phyloP scores from a whole-genome alignment of 2,797 vertebrate genomes.

The Rhinatrema bivittatum region DNA sequence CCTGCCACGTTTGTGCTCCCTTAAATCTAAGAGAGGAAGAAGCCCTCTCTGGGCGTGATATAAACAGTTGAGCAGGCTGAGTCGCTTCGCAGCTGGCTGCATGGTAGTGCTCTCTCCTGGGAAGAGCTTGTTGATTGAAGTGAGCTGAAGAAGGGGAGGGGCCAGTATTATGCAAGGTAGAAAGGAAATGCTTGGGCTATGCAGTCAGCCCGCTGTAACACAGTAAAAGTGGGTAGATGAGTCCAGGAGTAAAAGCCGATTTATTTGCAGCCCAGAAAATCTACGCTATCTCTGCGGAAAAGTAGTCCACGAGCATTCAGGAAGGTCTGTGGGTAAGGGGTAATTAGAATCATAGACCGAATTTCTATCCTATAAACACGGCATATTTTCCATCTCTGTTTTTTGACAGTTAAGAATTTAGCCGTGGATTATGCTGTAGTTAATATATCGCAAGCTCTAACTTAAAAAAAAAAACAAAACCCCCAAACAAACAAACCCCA shows the following conservation, averaged over 20 bases:
- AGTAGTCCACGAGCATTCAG: too few species aligned
- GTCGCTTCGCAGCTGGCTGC: constrained; percentile 38
- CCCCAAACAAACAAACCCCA: too few species aligned
- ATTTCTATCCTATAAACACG: too few species aligned
- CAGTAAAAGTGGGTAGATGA: neutral
- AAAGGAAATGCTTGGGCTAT: constrained; percentile 36
- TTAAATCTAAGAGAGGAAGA: constrained; percentile 43
- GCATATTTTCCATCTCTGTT: too few species aligned
- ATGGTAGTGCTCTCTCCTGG: constrained; percentile 1
- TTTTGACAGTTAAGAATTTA: too few species aligned
- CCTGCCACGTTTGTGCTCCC: constrained; percentile 24
- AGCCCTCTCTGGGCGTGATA: constrained; percentile 32
- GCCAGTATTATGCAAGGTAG: constrained; percentile 22
- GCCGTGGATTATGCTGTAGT: too few species aligned
- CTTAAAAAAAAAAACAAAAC: too few species aligned
- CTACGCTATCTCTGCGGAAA: too few species aligned
- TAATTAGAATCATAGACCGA: too few species aligned
- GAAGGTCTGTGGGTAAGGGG: too few species aligned
- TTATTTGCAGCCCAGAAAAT: too few species aligned
- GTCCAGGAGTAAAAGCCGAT: neutral
- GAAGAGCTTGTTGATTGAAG: constrained; percentile 26
- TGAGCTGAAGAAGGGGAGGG: constrained; percentile 4
- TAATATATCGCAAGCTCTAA: too few species aligned
- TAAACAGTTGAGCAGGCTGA: constrained; percentile 43
- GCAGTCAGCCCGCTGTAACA: constrained; percentile 12